phyloP scores from a whole-genome alignment of 1,140 invertebrate species.

The Neodiprion pinetum region DNA sequence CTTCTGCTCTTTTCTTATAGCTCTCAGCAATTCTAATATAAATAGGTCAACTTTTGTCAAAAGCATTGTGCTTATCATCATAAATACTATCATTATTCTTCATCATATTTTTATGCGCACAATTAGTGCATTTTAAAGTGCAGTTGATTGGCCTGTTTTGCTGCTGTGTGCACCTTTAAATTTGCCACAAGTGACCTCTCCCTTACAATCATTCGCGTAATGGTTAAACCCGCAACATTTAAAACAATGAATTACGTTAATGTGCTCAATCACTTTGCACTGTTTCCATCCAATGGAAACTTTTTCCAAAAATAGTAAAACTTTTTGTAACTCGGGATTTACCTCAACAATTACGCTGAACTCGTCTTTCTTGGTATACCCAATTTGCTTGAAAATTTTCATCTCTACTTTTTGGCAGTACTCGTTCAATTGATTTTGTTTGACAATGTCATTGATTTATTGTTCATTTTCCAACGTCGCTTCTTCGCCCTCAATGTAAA shows the following conservation, averaged over 20 bases:
- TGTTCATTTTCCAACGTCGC: conserved; percentile 14
- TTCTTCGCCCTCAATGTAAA: conserved; percentile 17
- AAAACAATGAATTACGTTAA: conserved; percentile 15
- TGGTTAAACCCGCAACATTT: conserved; percentile 19
- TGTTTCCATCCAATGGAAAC: conserved; percentile 19
- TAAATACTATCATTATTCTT: conserved; percentile 11
- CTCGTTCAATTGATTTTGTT: conserved; percentile 18
- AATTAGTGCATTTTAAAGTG: conserved; percentile 22
- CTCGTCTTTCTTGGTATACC: conserved; percentile 9
- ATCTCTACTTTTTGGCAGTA: conserved; percentile 15
- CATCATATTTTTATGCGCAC: conserved; percentile 17
- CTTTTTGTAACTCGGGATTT: conserved; percentile 17
- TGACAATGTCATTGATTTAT: conserved; percentile 6
- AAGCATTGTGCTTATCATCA: conserved; percentile 21
- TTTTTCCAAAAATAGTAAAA: conserved; percentile 17
- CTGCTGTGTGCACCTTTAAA: conserved; percentile 17
- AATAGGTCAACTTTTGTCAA: conserved; percentile 14
- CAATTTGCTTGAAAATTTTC: conserved; percentile 18
- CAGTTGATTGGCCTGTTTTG: conserved; percentile 14
- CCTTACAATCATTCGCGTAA: conserved; percentile 17
- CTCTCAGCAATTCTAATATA: conserved; percentile 18
- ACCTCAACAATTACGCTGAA: conserved; percentile 19
- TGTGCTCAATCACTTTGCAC: conserved; percentile 15
- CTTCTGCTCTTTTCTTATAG: conserved; percentile 19
- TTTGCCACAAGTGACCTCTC: conserved; percentile 12